Percentiles rank a stretch among this genome's conserved stretches.
These are phyloP conservation scores for Gymnarchus niloticus DNA, from an alignment of 2,113 vertebrate species.

Conservation along the genomic window DNA sequence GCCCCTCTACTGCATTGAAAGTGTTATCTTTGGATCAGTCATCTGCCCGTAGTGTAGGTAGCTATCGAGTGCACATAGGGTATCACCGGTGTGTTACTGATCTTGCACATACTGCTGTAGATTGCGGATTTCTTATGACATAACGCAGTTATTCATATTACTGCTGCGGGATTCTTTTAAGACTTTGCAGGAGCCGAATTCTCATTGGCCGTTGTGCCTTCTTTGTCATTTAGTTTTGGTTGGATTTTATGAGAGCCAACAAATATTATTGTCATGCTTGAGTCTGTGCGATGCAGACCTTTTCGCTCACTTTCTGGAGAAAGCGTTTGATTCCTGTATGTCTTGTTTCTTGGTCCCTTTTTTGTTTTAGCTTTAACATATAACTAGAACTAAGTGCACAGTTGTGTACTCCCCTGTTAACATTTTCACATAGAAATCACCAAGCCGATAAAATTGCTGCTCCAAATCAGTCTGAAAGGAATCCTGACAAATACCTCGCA, in stretches of 20 bases:
- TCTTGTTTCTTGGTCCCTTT: no score
- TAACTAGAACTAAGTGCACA: neutral
- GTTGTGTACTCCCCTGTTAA: neutral
- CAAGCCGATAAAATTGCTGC: neutral
- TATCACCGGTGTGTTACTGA: neutral
- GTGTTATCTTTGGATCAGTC: constrained; percentile 3
- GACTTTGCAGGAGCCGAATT: neutral
- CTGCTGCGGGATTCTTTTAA: neutral
- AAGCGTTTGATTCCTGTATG: neutral
- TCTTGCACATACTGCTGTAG: neutral
- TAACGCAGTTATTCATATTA: neutral
- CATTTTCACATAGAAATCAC: neutral
- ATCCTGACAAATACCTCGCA: neutral
- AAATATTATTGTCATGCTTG: neutral
- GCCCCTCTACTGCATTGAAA: neutral
- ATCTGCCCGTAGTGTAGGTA: neutral
- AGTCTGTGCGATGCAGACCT: neutral
- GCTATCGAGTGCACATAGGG: neutral
- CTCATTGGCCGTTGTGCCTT: neutral
- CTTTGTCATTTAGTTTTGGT: neutral
- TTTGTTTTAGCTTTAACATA: neutral
- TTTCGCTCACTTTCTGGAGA: neutral
- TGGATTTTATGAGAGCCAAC: neutral
- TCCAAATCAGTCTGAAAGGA: neutral
- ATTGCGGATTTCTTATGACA: neutral